Conservation (phyloP, 2,113 vertebrate species). For the Nerophis lumbriciformis region DNA sequence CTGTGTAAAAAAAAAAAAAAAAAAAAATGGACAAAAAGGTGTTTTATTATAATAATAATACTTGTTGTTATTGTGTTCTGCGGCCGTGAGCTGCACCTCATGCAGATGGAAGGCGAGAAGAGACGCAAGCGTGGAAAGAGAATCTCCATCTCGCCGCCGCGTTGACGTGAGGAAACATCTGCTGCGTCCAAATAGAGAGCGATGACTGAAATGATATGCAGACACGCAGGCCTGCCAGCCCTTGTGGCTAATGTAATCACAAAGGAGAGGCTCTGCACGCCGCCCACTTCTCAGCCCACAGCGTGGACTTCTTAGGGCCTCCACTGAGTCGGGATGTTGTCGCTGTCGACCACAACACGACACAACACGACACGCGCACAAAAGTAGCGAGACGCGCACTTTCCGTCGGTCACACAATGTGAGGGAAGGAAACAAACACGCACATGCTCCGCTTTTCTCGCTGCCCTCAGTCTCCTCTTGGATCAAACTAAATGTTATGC, state of each 20-base stretch:
- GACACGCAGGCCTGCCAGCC: slow-evolving; percentile 51
- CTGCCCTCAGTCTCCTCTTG: too few relatives aligned
- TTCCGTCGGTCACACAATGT: not conserved
- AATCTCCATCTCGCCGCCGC: slow-evolving; percentile 47
- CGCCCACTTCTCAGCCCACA: not conserved
- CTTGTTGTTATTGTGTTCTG: not conserved
- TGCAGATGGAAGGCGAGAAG: slow-evolving; percentile 29
- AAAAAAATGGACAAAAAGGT: too few relatives aligned
- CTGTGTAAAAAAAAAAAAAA: too few relatives aligned
- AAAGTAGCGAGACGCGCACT: not conserved
- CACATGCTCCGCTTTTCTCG: too few relatives aligned
- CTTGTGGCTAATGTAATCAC: slow-evolving; percentile 12
- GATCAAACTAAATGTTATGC: too few relatives aligned
- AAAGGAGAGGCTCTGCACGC: slow-evolving; percentile 4
- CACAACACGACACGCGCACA: not conserved
- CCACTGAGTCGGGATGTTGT: not conserved
- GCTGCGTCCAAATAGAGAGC: slow-evolving; percentile 73
- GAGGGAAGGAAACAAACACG: too few relatives aligned
- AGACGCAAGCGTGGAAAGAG: slow-evolving; percentile 4
- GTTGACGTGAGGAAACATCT: slow-evolving; percentile 75
- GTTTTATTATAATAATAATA: too few relatives aligned
- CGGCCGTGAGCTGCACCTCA: slow-evolving; percentile 5
- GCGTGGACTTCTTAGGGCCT: not conserved
- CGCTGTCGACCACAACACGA: not conserved
- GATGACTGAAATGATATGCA: slow-evolving; percentile 70